Base-by-base conservation (phyloP, 2,113 vertebrate genomes). In the Percopsis transmontana region DNA sequence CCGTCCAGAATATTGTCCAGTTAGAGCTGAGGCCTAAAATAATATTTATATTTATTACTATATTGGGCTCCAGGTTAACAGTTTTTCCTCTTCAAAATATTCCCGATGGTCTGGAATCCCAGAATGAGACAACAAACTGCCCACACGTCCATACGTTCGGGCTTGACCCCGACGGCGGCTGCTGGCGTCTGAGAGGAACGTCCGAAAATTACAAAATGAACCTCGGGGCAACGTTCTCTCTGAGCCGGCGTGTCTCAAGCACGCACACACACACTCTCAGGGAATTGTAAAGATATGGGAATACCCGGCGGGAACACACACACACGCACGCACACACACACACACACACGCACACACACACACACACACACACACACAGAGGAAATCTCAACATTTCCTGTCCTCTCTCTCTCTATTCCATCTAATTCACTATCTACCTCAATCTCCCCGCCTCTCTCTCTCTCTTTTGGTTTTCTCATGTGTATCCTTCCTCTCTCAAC, bases 381-480 rank as follows among this genome's bases (percentile, higher is more conserved):
- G 92, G 92, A 92, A 92, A 89, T 80, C 65, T 83, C 83, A 61
- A 81, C 87, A 89, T 87, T 92, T 93, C 92, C 92, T 93, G 88
- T 74, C 71, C 72, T 77, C 85, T 67, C 88, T 90, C 91, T 88
- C 88, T 82, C 80, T 58, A 58, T 51, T 62, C 48, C 59, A 62
- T 18, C 40, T 40, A 61, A 27, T 51, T 48, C 76, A 62, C 62
- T 60, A 72, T 72, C 73, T 79, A 73, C 70, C 67, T 47, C 16
- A 62, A 15, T 74, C 57, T 58, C 10, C 38, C 9, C 13, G 10
- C 55, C 8, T 51, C 45, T 27, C 15, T 51, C 1, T 62, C 14
- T 40, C 27, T n/a, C 13, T 27, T 9, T 61, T n/a, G 20, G 11
- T 14, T 10, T 51, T 19, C 16, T 20, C 12, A 3, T 45, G 12